Base-by-base conservation (phyloP, 2,888 invertebrate genomes). In the Phasia obesa region DNA sequence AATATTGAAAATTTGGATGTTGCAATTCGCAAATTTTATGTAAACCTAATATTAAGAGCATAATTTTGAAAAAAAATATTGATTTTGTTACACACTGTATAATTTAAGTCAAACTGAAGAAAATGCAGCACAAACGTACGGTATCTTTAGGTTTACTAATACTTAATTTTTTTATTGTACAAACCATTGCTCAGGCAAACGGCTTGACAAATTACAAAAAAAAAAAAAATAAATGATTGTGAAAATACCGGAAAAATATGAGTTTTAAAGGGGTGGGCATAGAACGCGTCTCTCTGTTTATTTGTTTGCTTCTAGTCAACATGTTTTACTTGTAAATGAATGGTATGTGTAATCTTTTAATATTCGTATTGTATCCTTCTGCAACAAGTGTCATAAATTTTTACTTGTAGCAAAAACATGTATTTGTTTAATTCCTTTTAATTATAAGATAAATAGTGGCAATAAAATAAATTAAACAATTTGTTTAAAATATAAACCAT, bases 301-400 rank as follows among this genome's bases (percentile, higher is more conserved):
- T 44, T 57, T 53, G 19, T 67, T 65, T 21, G 38, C 23, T 55
- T 65, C 64, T 57, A 55, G 51, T 64, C 57, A 76, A 67, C 44
- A 59, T 49, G n/a, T 31, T 59, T 65, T 55, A 59, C 59, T 53
- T 65, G 57, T 31, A 19, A 67, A 49, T 27, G 7, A 67, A 49
- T 27, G 7, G 35, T 70, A 62, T 55, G 25, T 70, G 44, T 47
- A 59, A 70, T 70, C 44, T 25, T 53, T 47, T 44, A 4, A n/a
- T n/a, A n/a, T n/a, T 38, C 13, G 27, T 42, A 27, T 42, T 59
- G 13, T 64, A 47, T 47, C 19, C 60, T 53, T 73, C 35, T 59
- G 75, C 81, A 82, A 82, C 81, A 82, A 82, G 81, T 82, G 77
- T 62, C 57, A 62, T 67, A 73, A 55, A 74, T 69, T 67, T 51